Percentiles rank a stretch among this genome's conserved stretches.
Evolutionary conservation across 2,113 vertebrate species (phyloP).

Genomic region (Patagioenas fasciata): DNA sequence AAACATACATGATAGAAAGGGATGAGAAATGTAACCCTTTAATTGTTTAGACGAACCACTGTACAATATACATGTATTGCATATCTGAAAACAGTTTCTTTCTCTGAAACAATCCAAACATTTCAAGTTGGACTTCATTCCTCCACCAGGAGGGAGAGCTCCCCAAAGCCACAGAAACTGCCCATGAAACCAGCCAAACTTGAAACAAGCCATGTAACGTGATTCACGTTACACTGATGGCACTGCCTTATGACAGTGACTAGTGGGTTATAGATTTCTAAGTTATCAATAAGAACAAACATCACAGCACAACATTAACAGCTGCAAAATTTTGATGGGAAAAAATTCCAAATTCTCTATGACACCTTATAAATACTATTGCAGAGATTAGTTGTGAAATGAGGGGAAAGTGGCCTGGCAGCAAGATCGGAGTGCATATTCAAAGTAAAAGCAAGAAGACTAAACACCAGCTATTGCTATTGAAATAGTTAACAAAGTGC

Average conservation of each 20-base stretch:
- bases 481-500: neutral
- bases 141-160: neutral
- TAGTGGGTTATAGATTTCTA: neutral
- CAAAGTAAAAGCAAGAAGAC: neutral
- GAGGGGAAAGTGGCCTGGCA: neutral
- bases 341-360: neutral
- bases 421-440: neutral
- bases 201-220: neutral
- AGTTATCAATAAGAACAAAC: neutral
- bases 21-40: neutral
- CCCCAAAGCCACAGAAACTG: conserved; percentile 6
- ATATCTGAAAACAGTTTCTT: neutral
- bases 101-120: neutral
- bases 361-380: neutral
- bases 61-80: neutral
- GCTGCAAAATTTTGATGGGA: neutral
- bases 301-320: neutral
- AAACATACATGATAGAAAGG: neutral
- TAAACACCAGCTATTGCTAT: neutral
- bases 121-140: conserved; percentile 43
- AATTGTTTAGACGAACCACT: neutral
- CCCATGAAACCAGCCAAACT: neutral
- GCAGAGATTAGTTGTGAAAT: neutral
- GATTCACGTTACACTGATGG: neutral
- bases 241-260: neutral